Evolutionary conservation across 2,797 vertebrate species (phyloP).

Genomic region (Malacoraja senta): DNA sequence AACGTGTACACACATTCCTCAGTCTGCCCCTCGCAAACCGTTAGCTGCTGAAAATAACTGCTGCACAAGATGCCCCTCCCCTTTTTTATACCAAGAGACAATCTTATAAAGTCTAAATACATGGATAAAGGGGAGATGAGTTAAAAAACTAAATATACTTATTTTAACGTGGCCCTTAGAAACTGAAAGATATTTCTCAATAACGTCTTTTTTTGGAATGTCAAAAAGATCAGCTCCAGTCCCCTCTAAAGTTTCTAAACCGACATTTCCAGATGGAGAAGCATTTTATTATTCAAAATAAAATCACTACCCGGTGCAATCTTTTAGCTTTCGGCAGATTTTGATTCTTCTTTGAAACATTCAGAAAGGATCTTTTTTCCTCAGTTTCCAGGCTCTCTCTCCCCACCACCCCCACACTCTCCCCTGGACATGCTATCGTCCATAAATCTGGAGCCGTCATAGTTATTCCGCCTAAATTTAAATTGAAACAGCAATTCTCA

Average conservation of each 20-base stretch:
- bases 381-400: background rate
- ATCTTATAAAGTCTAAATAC: no score
- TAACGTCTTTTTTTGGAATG: background rate
- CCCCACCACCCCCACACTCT: background rate
- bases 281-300: background rate
- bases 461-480: background rate
- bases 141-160: background rate
- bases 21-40: conserved; percentile 32
- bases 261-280: background rate
- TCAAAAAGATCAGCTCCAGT: background rate
- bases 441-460: background rate
- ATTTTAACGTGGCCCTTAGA: background rate
- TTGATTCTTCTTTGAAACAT: background rate
- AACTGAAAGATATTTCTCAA: background rate
- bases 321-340: background rate
- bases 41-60: conserved; percentile 3
- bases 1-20: conserved; percentile 35
- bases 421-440: background rate
- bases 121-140: background rate
- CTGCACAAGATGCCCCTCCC: background rate
- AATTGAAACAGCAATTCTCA: background rate
- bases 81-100: background rate
- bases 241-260: background rate
- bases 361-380: no score
- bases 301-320: background rate